Conservation (phyloP, 2,113 vertebrate species). For the Setophaga coronata region DNA sequence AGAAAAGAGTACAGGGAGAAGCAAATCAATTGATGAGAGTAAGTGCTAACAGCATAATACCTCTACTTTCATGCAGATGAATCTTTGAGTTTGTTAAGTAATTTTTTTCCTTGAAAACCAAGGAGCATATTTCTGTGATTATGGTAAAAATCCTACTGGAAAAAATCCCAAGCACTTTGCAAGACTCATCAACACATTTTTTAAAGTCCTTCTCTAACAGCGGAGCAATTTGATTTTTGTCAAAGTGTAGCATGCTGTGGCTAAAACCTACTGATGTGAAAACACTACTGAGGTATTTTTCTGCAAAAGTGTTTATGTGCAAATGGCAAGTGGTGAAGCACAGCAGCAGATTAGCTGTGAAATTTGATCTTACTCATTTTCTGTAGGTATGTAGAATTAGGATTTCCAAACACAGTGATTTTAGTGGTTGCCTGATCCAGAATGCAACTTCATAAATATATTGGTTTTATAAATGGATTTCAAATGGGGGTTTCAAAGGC, state of each 20-base stretch:
- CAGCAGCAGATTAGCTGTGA: not conserved
- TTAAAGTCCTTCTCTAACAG: not conserved
- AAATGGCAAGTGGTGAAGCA: not conserved
- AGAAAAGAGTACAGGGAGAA: not conserved
- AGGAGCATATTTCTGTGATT: not conserved
- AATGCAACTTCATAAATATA: not conserved
- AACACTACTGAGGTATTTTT: not conserved
- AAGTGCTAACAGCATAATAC: not conserved
- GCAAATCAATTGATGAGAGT: not conserved
- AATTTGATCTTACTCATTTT: not conserved
- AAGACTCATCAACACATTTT: not conserved
- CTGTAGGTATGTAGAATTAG: not conserved
- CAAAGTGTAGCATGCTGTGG: not conserved
- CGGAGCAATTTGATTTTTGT: not conserved
- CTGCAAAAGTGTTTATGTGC: not conserved
- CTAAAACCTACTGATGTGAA: not conserved
- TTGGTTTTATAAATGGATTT: constrained; percentile 45
- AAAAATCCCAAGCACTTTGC: not conserved
- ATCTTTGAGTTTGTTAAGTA: not conserved
- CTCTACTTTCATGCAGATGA: not conserved
- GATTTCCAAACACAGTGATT: not conserved
- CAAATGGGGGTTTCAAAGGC: not conserved
- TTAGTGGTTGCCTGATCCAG: not conserved
- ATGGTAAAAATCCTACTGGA: not conserved
- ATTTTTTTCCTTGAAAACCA: not conserved